phyloP scores from a whole-genome alignment of 2,888 invertebrate species.

The Eupithecia exiguata region DNA sequence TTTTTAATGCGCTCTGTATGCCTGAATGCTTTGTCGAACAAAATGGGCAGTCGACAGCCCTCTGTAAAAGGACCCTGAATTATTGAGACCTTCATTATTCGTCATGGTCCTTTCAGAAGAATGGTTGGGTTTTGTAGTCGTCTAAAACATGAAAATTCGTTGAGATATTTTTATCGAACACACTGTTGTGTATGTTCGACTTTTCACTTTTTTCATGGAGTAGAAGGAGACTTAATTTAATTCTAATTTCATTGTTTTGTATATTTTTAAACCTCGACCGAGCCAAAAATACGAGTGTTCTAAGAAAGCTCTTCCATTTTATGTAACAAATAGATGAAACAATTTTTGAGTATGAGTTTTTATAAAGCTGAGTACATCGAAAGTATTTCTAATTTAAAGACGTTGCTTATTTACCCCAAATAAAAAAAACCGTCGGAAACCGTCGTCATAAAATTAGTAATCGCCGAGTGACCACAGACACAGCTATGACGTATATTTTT shows the following conservation, averaged over 20 bases:
- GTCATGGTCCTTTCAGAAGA: neutral
- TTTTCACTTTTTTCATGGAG: neutral
- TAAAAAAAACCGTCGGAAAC: neutral
- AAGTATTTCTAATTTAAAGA: neutral
- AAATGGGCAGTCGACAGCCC: conserved; percentile 10
- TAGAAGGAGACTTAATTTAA: neutral
- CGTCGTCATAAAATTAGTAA: neutral
- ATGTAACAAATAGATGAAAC: neutral
- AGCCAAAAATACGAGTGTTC: neutral
- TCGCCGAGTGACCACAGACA: no score
- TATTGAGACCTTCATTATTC: neutral
- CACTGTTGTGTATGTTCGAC: neutral
- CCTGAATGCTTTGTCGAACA: conserved; percentile 27
- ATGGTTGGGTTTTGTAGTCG: neutral
- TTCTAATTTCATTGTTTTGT: neutral
- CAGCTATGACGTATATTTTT: no score
- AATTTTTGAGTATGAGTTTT: no score
- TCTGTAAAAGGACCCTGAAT: conserved; percentile 8
- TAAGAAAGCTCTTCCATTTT: neutral
- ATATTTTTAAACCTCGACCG: neutral
- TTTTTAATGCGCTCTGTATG: conserved; percentile 32
- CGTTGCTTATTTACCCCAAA: neutral
- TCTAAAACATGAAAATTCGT: neutral
- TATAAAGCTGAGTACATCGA: neutral
- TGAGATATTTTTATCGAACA: neutral